Conservation (phyloP, 2,888 invertebrate genomes). For the Cataglyphis albicans region DNA sequence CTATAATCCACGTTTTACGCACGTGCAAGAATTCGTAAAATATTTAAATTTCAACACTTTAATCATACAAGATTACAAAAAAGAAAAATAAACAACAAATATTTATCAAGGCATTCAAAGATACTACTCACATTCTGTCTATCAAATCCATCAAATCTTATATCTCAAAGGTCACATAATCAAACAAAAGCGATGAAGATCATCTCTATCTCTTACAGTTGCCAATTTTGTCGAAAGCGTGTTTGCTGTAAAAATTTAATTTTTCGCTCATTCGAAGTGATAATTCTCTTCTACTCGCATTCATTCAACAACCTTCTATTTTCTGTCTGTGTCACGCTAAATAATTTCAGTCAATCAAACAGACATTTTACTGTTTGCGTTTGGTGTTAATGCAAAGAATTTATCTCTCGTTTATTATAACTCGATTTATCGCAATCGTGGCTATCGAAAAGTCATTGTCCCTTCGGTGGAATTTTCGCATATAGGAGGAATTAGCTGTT, state of each 20-base stretch:
- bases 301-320: neutral
- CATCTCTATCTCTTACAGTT: neutral
- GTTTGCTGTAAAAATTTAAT: neutral
- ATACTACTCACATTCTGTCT: neutral
- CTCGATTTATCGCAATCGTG: neutral
- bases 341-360: neutral
- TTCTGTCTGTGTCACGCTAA: neutral
- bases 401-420: neutral
- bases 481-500: slow-evolving; percentile 24
- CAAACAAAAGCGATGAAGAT: neutral
- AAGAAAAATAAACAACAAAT: neutral
- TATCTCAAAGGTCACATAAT: neutral
- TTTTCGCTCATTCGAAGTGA: neutral
- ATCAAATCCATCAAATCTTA: neutral
- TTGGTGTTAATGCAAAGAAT: neutral
- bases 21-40: neutral
- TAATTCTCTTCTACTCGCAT: neutral
- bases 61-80: neutral
- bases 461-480: neutral
- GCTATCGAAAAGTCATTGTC: slow-evolving; percentile 2
- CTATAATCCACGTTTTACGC: neutral
- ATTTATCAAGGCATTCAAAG: neutral
- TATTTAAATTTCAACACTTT: neutral
- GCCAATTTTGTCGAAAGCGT: neutral
- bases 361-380: neutral